Evolutionary conservation across 2,797 vertebrate species (phyloP).

Genomic region (Apogon talboti): DNA sequence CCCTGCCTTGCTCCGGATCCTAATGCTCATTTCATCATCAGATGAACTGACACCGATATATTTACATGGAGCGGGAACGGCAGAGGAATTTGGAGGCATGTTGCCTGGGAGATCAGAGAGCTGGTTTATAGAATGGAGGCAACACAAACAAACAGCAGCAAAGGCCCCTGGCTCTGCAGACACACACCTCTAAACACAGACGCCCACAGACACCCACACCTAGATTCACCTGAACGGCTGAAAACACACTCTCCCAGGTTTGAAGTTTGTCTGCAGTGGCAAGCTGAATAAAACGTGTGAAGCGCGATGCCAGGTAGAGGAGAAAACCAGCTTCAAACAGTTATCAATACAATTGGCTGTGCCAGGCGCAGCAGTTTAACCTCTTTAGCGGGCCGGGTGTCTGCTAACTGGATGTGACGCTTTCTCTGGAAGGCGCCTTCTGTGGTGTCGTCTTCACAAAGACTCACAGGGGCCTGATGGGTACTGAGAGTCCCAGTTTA

Average conservation of each 20-base stretch:
- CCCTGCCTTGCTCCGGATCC: conserved; percentile 68
- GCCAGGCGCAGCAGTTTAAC: conserved; percentile 85
- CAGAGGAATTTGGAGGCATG: conserved; percentile 77
- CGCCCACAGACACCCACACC: conserved; percentile 62
- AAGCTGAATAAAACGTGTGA: conserved; percentile 78
- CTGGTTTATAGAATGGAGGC: conserved; percentile 77
- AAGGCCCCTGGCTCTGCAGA: conserved; percentile 68
- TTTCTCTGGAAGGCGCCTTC: conserved; percentile 74
- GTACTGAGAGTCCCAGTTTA: conserved; percentile 80
- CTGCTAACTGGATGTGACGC: conserved; percentile 83
- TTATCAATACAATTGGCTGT: conserved; percentile 85
- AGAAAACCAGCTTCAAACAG: conserved; percentile 81
- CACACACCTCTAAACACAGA: conserved; percentile 44
- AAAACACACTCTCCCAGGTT: conserved; percentile 73
- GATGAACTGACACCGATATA: conserved; percentile 83
- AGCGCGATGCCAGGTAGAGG: conserved; percentile 76
- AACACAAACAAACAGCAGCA: conserved; percentile 79
- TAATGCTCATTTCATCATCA: conserved; percentile 82
- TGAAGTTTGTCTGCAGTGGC: conserved; percentile 83
- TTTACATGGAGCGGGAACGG: conserved; percentile 80
- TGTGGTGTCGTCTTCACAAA: conserved; percentile 80
- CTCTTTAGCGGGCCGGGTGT: conserved; percentile 81
- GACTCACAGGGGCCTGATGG: conserved; percentile 77
- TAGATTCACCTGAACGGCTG: conserved; percentile 64
- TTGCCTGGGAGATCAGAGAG: conserved; percentile 83